Base-by-base conservation (phyloP, 2,888 invertebrate species). In the Phymatocera aterrima region DNA sequence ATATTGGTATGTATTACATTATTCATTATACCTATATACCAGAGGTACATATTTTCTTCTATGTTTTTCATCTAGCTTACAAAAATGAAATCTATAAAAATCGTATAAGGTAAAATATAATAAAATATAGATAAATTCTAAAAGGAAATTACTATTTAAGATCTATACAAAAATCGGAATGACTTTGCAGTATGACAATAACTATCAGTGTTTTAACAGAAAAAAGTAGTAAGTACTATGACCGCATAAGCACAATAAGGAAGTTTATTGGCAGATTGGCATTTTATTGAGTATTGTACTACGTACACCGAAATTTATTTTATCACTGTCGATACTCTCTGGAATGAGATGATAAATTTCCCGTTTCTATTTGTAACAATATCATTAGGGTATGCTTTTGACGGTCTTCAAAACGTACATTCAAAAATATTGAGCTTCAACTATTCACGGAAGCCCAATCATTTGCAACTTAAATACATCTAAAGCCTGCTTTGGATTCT, bases 81-180 rank as follows among this genome's bases (percentile, higher is more conserved):
- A 43, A 34, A 54, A 72, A 34, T 10, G 12, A 77, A 61, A 68
- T 48, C 12, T 77, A 46, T 64, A 51, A 65, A 78, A 79, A 61
- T 51, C 31, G 40, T 21, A 78, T 46, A n/a, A 28, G 57, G 31
- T 60, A 57, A 75, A 75, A 75, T 57, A 31, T 54, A 48, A 72
- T 28, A 28, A 34, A 34, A 37, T 40, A 40, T 34, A 72, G 12
- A 31, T 51, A 34, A 51, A 51, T 75, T 75, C 57, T 57, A 40
- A 75, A 54, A n/a, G n/a, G n/a, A 75, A 57, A 75, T 57, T 10
- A 40, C 8, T n/a, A 40, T 75, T 60, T 40, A 75, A 57, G 10
- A 72, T 72, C 57, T 75, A n/a, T n/a, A n/a, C n/a, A 75, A 37
- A 75, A 28, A 60, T 28, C 60, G 75, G 75, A 75, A 75, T 75